Percentiles rank a stretch among this genome's conserved stretches.
These are phyloP conservation scores for Mesaphorura yosii DNA, from an alignment of 1,140 invertebrate species.

Conservation along the genomic window DNA sequence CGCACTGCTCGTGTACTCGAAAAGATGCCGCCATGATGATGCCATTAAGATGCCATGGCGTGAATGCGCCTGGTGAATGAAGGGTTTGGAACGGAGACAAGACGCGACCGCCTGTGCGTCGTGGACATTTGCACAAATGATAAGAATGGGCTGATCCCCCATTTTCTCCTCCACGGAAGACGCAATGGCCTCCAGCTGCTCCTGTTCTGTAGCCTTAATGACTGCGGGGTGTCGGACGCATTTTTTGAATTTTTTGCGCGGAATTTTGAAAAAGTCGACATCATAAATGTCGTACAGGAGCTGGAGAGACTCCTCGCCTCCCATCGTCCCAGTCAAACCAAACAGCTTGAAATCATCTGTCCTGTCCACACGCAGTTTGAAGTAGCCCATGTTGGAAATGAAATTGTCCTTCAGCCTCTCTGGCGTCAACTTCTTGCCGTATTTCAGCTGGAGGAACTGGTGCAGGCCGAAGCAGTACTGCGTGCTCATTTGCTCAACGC, in stretches of 20 bases:
- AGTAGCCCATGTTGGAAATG: constrained; percentile 37
- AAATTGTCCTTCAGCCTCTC: constrained; percentile 37
- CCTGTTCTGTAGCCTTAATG: neutral
- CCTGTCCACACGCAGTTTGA: constrained; percentile 33
- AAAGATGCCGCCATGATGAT: too few species aligned
- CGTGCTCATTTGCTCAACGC: constrained; percentile 35
- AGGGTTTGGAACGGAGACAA: neutral
- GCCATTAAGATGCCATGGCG: too few species aligned
- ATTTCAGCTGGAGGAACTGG: constrained; percentile 39
- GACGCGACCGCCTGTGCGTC: neutral
- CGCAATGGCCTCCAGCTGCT: neutral
- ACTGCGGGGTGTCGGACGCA: neutral
- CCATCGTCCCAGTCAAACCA: constrained; percentile 37
- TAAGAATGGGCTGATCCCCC: neutral
- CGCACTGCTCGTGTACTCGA: neutral
- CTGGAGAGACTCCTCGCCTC: constrained; percentile 31
- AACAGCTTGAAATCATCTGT: too few species aligned
- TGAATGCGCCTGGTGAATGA: neutral
- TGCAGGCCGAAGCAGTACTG: constrained; percentile 38
- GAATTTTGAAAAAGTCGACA: constrained; percentile 32
- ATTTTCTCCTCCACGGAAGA: too few species aligned
- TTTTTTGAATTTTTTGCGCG: neutral
- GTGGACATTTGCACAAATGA: constrained; percentile 5
- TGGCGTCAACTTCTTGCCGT: constrained; percentile 35
- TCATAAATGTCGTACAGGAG: constrained; percentile 32